Evolutionary conservation across 2,113 vertebrate species (phyloP).

Genomic region (Sciurus niger): DNA sequence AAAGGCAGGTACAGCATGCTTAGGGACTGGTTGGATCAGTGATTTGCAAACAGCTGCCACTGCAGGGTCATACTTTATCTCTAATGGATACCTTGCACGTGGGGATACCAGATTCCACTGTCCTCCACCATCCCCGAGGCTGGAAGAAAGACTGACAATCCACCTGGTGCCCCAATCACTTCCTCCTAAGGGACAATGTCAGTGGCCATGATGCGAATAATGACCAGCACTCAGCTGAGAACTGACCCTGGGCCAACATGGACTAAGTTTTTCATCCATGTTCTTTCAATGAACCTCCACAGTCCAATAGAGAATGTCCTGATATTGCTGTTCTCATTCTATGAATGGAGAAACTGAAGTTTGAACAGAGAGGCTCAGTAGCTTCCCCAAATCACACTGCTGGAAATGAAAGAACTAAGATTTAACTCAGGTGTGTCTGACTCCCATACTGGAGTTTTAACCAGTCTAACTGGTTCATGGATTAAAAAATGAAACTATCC

Average conservation of each 20-base stretch:
- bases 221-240: background rate
- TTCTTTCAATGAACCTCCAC: background rate
- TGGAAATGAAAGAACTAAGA: background rate
- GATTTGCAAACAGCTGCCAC: fast-evolving
- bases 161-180: background rate
- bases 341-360: background rate
- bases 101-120: too few species aligned
- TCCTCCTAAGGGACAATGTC: background rate
- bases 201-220: background rate
- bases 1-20: background rate
- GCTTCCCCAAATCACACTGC: background rate
- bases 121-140: too few species aligned
- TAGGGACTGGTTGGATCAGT: background rate
- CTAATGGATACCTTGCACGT: background rate
- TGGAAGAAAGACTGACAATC: background rate
- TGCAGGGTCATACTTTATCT: background rate
- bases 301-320: background rate
- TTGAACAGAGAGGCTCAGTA: background rate
- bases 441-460: too few species aligned
- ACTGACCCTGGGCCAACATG: background rate
- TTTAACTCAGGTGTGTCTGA: too few species aligned
- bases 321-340: background rate
- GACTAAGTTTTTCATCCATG: background rate
- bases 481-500: too few species aligned
- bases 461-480: too few species aligned